Base-by-base conservation (phyloP, 2,888 invertebrate species). In the Drosophila formosana region DNA sequence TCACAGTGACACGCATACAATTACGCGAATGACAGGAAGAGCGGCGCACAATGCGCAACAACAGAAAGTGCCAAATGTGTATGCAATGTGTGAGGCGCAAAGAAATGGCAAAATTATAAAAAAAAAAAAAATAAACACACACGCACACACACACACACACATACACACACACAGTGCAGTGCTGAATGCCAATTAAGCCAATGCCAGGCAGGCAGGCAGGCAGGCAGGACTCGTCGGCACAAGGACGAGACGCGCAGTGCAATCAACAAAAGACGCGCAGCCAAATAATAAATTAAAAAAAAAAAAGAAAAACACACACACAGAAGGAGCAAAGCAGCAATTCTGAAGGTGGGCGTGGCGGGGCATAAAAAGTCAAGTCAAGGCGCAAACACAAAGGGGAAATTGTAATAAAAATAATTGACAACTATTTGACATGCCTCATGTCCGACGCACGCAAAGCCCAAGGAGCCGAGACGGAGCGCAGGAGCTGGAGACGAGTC, bases 341-440 rank as follows among this genome's bases (percentile, higher is more conserved):
- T n/a, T n/a, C 18, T 18, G 18, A 18, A 18, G 45, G 8, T 56
- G 56, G 79, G 75, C 75, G 75, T 70, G 61, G 67, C 71, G 30
- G 34, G 34, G 34, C 63, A 56, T 68, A 60, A 72, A 70, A 71
- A 72, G 75, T 52, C 72, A 66, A 67, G 71, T 47, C 70, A 56
- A 68, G 69, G 57, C 60, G 58, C 75, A 72, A 57, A 64, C 82
- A 79, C 39, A 79, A 77, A 69, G 68, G 80, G 78, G 76, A 88
- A 89, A 84, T 86, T 82, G 89, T 87, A 87, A 89, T 89, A 87
- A 89, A 85, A 85, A 87, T 85, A 85, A 85, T 89, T 85, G 85
- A 85, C 85, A 89, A 85, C 85, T 85, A 85, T 85, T 85, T 84
- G 85, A 85, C 89, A 85, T 85, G 89, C 82, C 89, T 85, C 88